phyloP scores from a whole-genome alignment of 2,888 invertebrate genomes.

The Salticus scenicus region DNA sequence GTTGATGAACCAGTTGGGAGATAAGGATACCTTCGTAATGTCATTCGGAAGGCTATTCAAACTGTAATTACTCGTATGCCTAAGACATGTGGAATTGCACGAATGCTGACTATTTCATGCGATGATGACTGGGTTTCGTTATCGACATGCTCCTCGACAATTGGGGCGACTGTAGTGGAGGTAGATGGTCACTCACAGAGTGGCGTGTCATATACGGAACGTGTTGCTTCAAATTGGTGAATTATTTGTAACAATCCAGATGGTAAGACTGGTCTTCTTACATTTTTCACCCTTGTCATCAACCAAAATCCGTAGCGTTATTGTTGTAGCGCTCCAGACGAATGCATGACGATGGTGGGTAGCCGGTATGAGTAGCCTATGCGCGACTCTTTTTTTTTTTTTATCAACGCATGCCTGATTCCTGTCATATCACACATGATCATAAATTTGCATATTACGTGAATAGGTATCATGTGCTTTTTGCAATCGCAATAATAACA shows the following conservation, averaged over 20 bases:
- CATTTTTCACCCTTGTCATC: neutral
- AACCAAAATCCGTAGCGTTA: neutral
- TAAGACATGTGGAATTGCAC: neutral
- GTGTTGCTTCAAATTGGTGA: neutral
- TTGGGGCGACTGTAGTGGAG: neutral
- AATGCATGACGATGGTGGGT: neutral
- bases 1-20: neutral
- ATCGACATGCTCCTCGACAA: neutral
- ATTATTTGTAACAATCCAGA: constrained; percentile 1
- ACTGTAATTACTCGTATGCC: neutral
- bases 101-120: too few relatives aligned
- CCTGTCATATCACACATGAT: too few relatives aligned
- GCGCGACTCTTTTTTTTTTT: too few relatives aligned
- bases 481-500: neutral
- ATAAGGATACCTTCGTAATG: neutral
- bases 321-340: neutral
- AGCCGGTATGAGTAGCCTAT: constrained; percentile 5
- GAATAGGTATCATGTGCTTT: neutral
- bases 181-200: neutral
- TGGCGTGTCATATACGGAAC: neutral
- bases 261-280: neutral
- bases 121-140: too few relatives aligned
- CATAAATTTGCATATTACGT: neutral
- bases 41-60: neutral
- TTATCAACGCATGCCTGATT: neutral